These are phyloP conservation scores for Pristionchus entomophagus DNA, from an alignment of 2,888 invertebrate species.

Conservation along the genomic window DNA sequence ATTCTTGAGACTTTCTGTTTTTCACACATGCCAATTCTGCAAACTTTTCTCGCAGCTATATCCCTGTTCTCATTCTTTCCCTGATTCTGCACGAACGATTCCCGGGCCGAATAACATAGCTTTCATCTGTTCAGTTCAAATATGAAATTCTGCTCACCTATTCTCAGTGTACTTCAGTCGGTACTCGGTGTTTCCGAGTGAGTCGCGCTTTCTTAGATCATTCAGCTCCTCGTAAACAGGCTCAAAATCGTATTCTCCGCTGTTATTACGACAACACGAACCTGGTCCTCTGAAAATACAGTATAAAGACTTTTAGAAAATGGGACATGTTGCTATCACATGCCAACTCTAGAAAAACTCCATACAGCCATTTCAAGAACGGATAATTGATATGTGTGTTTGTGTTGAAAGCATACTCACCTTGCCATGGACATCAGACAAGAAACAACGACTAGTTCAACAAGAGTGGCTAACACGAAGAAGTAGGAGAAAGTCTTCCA, in stretches of 20 bases:
- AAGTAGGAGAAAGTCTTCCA: slow-evolving; percentile 64
- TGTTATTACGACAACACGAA: slow-evolving; percentile 36
- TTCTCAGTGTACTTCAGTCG: slow-evolving; percentile 5
- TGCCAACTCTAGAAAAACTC: not conserved
- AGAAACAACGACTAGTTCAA: slow-evolving; percentile 62
- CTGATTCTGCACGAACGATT: too few species aligned
- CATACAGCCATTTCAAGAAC: too few species aligned
- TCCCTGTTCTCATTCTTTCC: too few species aligned
- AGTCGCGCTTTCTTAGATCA: slow-evolving; percentile 62
- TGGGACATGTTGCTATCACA: too few species aligned
- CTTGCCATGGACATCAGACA: slow-evolving; percentile 62
- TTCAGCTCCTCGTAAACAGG: slow-evolving; percentile 69
- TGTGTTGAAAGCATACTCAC: too few species aligned
- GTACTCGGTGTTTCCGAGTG: slow-evolving; percentile 52
- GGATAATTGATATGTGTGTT: too few species aligned
- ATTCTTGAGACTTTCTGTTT: not conserved
- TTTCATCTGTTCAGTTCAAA: too few species aligned
- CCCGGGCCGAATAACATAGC: too few species aligned
- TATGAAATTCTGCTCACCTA: not conserved
- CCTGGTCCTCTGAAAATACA: not conserved
- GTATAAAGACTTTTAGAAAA: not conserved
- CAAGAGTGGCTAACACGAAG: slow-evolving; percentile 58
- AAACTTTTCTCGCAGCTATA: too few species aligned
- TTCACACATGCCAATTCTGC: too few species aligned
- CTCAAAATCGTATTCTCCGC: slow-evolving; percentile 62